A percentile compares a stretch with the other conserved stretches of the same genome.
Conservation (phyloP, 2,113 vertebrate species). For the Alethe diademata region DNA sequence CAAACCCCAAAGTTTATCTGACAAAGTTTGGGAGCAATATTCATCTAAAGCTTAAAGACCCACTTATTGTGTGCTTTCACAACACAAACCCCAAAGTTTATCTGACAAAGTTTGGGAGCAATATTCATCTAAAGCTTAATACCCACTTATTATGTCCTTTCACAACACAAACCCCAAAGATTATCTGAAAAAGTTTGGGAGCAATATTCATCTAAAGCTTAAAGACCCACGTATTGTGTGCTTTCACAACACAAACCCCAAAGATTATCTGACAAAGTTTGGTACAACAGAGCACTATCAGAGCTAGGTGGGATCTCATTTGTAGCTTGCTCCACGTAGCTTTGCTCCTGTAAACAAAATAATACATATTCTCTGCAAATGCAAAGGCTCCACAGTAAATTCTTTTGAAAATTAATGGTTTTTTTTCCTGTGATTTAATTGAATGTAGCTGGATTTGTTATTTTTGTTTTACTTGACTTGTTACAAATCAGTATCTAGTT, state of each 20-base stretch:
- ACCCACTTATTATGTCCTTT: neutral
- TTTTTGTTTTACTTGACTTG: neutral
- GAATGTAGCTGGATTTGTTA: neutral
- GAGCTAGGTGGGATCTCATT: neutral
- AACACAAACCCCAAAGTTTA: too few relatives aligned
- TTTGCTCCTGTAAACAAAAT: neutral
- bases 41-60: too few relatives aligned
- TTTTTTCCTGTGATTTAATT: neutral
- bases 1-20: neutral
- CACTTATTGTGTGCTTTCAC: too few relatives aligned
- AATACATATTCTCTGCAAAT: neutral
- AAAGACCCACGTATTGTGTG: too few relatives aligned
- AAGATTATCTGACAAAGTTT: neutral
- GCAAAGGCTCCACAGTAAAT: neutral
- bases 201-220: too few relatives aligned
- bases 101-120: neutral
- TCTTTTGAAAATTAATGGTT: neutral
- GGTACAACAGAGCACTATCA: neutral
- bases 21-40: neutral
- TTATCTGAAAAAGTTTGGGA: neutral
- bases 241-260: too few relatives aligned
- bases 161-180: neutral
- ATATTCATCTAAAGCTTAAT: neutral
- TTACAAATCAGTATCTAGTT: neutral
- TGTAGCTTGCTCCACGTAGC: neutral